Evolutionary conservation across 2,113 vertebrate species (phyloP).

Genomic region (Apeltes quadracus): DNA sequence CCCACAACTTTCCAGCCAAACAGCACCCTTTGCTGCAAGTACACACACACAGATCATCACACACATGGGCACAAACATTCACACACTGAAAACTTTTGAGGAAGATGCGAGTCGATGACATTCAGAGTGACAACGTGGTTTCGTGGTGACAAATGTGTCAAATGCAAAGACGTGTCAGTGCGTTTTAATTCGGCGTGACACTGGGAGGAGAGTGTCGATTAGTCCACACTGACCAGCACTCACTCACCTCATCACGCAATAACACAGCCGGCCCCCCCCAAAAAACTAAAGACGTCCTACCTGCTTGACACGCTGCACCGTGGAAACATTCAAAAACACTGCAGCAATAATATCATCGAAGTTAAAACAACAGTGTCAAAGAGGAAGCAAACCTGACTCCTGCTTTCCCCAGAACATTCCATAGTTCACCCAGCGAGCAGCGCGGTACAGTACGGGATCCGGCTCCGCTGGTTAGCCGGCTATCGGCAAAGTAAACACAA

Average conservation of each 20-base stretch:
- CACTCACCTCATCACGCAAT: constrained; percentile 19
- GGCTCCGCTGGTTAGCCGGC: constrained; percentile 67
- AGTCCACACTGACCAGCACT: constrained; percentile 41
- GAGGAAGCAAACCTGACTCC: constrained; percentile 32
- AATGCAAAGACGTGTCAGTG: constrained; percentile 66
- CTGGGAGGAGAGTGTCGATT: constrained; percentile 60
- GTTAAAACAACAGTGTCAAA: constrained; percentile 1
- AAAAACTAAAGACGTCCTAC: neutral
- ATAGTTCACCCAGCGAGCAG: constrained; percentile 41
- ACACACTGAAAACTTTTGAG: constrained; percentile 61
- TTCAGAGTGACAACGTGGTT: constrained; percentile 70
- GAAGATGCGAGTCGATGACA: constrained; percentile 70
- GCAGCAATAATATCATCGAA: neutral
- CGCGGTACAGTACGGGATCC: constrained; percentile 31
- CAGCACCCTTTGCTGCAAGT: constrained; percentile 61
- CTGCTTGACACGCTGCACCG: neutral
- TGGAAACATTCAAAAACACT: neutral
- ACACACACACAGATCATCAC: neutral
- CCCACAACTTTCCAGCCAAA: constrained; percentile 65
- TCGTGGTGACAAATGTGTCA: constrained; percentile 59
- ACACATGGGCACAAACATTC: constrained; percentile 25
- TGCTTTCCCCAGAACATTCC: constrained; percentile 44
- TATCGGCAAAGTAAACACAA: constrained; percentile 66
- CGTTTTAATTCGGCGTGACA: constrained; percentile 75
- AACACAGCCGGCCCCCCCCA: neutral